These are phyloP conservation scores for Protobothrops flavoviridis DNA, from an alignment of 2,113 vertebrate genomes.

Conservation along the genomic window DNA sequence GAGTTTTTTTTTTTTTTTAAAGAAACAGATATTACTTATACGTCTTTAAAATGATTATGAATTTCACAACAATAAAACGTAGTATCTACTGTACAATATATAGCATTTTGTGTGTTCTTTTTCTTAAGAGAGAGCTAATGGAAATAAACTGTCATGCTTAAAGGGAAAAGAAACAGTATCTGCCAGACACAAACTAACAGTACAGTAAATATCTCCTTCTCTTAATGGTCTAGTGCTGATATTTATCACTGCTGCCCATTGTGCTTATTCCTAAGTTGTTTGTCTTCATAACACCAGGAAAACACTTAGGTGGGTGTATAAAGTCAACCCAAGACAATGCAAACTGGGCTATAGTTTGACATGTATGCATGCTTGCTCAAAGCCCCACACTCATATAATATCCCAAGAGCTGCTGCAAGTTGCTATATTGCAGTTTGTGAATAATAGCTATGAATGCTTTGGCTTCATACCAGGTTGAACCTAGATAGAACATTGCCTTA, in stretches of 20 bases:
- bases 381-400: neutral
- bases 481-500: neutral
- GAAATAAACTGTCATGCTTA: slow-evolving; percentile 10
- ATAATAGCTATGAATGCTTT: neutral
- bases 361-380: neutral
- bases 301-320: neutral
- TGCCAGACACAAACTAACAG: neutral
- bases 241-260: neutral
- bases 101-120: neutral
- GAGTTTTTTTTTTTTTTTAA: neutral
- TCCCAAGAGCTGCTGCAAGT: neutral
- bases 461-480: neutral
- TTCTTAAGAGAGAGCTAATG: slow-evolving; percentile 7
- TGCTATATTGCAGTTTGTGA: neutral
- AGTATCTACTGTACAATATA: neutral
- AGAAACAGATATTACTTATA: neutral
- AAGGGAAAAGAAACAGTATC: neutral
- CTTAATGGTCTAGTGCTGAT: slow-evolving; percentile 3
- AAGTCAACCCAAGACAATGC: neutral
- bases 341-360: neutral
- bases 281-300: neutral
- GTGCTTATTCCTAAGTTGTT: neutral
- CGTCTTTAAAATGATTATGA: neutral
- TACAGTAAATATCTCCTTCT: neutral
- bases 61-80: neutral